Conservation (phyloP, 1,140 invertebrate species). For the Dreissena rostriformis region DNA sequence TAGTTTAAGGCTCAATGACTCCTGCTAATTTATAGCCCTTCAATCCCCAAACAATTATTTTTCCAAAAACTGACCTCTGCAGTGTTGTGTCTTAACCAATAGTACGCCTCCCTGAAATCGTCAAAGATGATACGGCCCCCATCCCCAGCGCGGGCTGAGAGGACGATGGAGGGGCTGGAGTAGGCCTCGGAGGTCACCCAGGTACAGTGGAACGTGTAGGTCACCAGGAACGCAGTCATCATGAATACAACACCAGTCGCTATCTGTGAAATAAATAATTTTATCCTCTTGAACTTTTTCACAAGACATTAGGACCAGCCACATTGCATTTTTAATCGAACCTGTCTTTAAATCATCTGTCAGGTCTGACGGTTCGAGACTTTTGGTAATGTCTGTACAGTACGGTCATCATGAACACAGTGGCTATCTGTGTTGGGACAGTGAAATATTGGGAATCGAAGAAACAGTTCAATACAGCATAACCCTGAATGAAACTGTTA, state of each 20-base stretch:
- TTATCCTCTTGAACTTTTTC: too few species aligned
- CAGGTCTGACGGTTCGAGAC: too few species aligned
- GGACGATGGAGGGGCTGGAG: slow-evolving; percentile 97
- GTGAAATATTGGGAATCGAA: too few species aligned
- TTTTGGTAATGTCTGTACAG: too few species aligned
- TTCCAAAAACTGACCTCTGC: slow-evolving; percentile 82
- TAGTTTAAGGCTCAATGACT: too few species aligned
- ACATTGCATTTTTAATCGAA: too few species aligned
- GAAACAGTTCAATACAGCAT: too few species aligned
- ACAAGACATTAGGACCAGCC: too few species aligned
- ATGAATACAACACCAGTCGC: slow-evolving; percentile 92
- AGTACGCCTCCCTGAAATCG: slow-evolving; percentile 99
- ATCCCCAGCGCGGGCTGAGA: slow-evolving; percentile 96
- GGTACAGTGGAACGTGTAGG: slow-evolving; percentile 98
- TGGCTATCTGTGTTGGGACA: slow-evolving; percentile 86
- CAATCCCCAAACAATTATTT: too few species aligned
- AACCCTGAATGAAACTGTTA: too few species aligned
- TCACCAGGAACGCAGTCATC: slow-evolving; percentile 92
- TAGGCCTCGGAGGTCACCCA: slow-evolving; percentile 99
- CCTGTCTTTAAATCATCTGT: too few species aligned
- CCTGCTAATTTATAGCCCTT: too few species aligned
- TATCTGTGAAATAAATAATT: slow-evolving; percentile 87
- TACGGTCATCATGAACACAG: slow-evolving; percentile 91
- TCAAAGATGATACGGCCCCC: slow-evolving; percentile 98
- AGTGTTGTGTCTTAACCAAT: slow-evolving; percentile 99